Percentiles rank a stretch among this genome's conserved stretches.
These are phyloP conservation scores for Cebus imitator DNA, from an alignment of 2,113 vertebrate genomes.

Conservation along the genomic window DNA sequence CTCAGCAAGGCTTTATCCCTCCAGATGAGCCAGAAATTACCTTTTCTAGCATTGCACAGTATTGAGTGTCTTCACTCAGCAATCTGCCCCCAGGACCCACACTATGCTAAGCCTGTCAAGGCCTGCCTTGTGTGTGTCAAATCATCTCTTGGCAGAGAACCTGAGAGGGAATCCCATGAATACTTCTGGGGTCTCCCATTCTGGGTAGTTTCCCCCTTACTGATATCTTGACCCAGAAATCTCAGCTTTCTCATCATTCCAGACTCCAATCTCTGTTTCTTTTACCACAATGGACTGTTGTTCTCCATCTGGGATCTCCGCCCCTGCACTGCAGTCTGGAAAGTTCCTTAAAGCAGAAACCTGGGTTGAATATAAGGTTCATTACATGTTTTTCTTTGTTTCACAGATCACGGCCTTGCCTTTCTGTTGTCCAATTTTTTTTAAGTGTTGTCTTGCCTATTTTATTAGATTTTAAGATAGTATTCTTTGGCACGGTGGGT, in stretches of 20 bases:
- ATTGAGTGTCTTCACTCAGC: no score
- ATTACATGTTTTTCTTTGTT: neutral
- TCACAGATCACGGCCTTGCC: neutral
- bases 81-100: no score
- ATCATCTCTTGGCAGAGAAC: neutral
- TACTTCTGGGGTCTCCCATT: neutral
- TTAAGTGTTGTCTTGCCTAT: neutral
- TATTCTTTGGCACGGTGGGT: neutral
- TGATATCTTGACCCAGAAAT: no score
- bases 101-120: neutral
- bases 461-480: neutral
- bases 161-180: neutral
- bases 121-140: no score
- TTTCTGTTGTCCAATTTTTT: neutral
- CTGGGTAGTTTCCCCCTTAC: neutral
- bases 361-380: neutral
- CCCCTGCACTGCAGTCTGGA: neutral
- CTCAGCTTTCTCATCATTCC: neutral
- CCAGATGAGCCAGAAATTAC: neutral
- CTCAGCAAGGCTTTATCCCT: neutral
- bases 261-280: neutral
- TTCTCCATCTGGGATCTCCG: accelerated
- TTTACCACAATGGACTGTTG: no score
- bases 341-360: neutral
- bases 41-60: neutral